These are phyloP conservation scores for Agonopterix arenella DNA, from an alignment of 2,888 invertebrate genomes.

Conservation along the genomic window DNA sequence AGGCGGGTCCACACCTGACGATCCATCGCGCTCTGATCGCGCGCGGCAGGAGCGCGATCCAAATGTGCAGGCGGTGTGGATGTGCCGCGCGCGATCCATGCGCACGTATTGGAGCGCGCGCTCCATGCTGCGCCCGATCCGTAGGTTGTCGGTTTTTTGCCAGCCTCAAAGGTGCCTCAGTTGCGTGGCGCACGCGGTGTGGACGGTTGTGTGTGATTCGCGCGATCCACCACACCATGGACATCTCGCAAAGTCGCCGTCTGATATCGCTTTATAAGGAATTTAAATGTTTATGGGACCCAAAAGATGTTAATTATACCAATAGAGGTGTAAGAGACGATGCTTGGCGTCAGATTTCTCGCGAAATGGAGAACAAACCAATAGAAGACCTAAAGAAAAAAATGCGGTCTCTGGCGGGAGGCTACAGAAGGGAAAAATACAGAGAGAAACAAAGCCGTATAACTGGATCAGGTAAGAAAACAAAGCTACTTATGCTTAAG, in stretches of 20 bases:
- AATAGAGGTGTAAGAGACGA: conserved; percentile 23
- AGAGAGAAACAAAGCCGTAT: conserved; percentile 18
- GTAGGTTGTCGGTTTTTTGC: conserved; percentile 18
- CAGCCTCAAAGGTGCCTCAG: conserved; percentile 15
- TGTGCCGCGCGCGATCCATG: conserved; percentile 3
- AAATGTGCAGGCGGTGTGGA: background rate
- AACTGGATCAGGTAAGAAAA: conserved; percentile 17
- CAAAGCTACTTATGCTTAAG: background rate
- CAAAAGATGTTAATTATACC: conserved; percentile 18
- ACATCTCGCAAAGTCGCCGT: conserved; percentile 6
- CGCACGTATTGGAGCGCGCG: conserved; percentile 12
- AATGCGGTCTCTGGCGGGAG: conserved; percentile 18
- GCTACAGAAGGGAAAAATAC: conserved; percentile 18
- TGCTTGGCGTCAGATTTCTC: conserved; percentile 18
- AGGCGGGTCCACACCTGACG: conserved; percentile 10
- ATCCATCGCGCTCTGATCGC: conserved; percentile 10
- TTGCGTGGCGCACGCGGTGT: conserved; percentile 12
- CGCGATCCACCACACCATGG: conserved; percentile 7
- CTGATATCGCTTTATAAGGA: conserved; percentile 16
- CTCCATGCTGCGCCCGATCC: conserved; percentile 17
- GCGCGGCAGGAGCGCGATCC: conserved; percentile 4
- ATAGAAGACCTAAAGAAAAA: conserved; percentile 17
- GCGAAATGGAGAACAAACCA: conserved; percentile 13
- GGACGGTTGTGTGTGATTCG: conserved; percentile 10
- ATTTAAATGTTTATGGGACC: conserved; percentile 19